Evolutionary conservation across 2,888 invertebrate species (phyloP).

Genomic region (Pocota personata): DNA sequence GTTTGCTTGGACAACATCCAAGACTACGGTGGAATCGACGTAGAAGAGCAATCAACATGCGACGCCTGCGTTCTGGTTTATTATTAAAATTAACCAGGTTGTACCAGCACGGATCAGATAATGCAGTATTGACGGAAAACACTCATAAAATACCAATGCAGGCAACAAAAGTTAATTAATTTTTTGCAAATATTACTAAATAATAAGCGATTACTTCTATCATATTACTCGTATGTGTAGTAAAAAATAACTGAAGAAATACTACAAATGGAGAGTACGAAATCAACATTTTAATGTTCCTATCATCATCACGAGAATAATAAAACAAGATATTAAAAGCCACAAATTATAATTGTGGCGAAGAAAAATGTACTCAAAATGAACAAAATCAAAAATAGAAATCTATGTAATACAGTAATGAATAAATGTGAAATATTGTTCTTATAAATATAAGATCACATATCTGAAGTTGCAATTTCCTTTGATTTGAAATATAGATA

Average conservation of each 20-base stretch:
- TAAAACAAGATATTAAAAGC: neutral
- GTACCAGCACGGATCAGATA: constrained; percentile 1
- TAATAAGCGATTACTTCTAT: neutral
- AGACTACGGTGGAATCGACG: constrained; percentile 91
- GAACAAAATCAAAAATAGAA: neutral
- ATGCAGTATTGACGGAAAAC: neutral
- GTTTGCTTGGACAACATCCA: constrained; percentile 93
- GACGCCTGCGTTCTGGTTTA: constrained; percentile 79
- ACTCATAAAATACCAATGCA: neutral
- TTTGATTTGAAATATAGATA: no score
- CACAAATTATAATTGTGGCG: neutral
- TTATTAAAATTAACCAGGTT: constrained; percentile 78
- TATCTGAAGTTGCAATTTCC: no score
- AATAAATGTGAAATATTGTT: neutral
- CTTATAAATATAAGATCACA: neutral
- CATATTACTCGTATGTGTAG: no score
- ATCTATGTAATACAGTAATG: neutral
- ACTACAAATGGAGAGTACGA: neutral
- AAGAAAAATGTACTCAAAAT: neutral
- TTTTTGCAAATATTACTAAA: neutral
- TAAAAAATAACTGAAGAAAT: neutral
- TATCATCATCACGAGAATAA: neutral
- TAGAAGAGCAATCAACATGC: constrained; percentile 83
- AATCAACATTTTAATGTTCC: constrained; percentile 37
- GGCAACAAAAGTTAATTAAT: neutral